Evolutionary conservation across 2,797 vertebrate species (phyloP).

Genomic region (Harpagifer antarcticus): DNA sequence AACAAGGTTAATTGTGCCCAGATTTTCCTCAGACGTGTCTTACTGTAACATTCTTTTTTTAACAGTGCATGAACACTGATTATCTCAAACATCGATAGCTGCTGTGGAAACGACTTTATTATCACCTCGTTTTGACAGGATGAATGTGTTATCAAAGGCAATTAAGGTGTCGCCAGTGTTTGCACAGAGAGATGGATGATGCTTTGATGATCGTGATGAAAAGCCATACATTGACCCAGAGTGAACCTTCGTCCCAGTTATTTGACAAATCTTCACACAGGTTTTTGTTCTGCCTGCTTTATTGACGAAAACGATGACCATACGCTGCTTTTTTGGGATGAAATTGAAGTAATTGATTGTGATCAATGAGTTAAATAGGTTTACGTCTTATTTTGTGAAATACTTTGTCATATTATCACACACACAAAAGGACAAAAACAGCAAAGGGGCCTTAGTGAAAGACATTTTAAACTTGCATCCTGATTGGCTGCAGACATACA

Average conservation of each 20-base stretch:
- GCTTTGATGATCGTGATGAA: slow-evolving; percentile 80
- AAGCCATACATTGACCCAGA: slow-evolving; percentile 77
- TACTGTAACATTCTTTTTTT: slow-evolving; percentile 37
- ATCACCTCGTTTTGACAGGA: slow-evolving; percentile 77
- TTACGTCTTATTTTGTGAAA: slow-evolving; percentile 32
- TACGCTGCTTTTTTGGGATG: background rate
- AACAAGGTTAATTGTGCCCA: background rate
- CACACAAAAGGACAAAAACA: slow-evolving; percentile 25
- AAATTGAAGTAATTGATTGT: slow-evolving; percentile 9
- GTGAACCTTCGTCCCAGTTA: slow-evolving; percentile 65
- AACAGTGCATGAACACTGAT: slow-evolving; percentile 51
- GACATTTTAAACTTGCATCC: slow-evolving; percentile 32
- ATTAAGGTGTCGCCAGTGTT: slow-evolving; percentile 79
- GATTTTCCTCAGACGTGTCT: slow-evolving; percentile 19
- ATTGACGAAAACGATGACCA: background rate
- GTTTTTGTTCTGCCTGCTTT: slow-evolving; percentile 29
- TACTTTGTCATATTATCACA: slow-evolving; percentile 21
- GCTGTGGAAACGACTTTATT: slow-evolving; percentile 76
- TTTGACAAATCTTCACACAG: slow-evolving; percentile 55
- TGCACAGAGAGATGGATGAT: slow-evolving; percentile 78
- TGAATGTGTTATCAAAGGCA: slow-evolving; percentile 82
- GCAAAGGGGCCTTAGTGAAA: slow-evolving; percentile 22
- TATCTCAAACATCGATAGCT: slow-evolving; percentile 62
- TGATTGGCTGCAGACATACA: slow-evolving; percentile 72
- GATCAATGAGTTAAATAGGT: slow-evolving; percentile 1